These are phyloP conservation scores for Drosophila neocordata DNA, from an alignment of 1,140 invertebrate genomes.

Conservation along the genomic window DNA sequence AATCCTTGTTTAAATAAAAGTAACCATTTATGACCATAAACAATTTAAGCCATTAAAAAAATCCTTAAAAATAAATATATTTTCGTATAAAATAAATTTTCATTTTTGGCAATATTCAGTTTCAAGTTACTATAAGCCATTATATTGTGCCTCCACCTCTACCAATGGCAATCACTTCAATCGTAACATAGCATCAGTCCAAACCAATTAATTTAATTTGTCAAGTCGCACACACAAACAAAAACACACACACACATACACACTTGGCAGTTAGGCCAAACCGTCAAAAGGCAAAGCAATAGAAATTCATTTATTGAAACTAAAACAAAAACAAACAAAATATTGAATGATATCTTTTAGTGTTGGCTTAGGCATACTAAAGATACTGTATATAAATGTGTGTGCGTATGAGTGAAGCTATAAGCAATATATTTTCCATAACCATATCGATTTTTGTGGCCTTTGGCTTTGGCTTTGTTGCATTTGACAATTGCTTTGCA, in stretches of 20 bases:
- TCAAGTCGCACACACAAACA: constrained; percentile 49
- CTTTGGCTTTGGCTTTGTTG: constrained; percentile 63
- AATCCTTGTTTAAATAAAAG: no score
- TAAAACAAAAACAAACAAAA: constrained; percentile 13
- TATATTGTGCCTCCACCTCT: constrained; percentile 35
- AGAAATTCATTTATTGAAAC: constrained; percentile 51
- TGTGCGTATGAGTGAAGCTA: no score
- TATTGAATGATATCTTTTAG: constrained; percentile 31
- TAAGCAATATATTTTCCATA: constrained; percentile 24
- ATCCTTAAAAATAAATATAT: neutral
- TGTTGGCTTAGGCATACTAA: constrained; percentile 13
- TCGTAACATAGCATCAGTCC: constrained; percentile 35
- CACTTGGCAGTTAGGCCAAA: constrained; percentile 25
- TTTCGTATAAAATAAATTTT: neutral
- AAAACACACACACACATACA: neutral
- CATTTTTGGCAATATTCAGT: neutral
- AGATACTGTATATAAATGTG: neutral
- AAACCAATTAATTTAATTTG: constrained; percentile 62
- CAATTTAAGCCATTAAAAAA: no score
- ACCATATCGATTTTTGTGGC: constrained; percentile 61
- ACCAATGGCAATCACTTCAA: constrained; percentile 34
- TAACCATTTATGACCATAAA: no score
- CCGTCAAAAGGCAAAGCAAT: constrained; percentile 43
- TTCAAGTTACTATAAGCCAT: constrained; percentile 9
- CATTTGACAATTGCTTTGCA: constrained; percentile 71